Evolutionary conservation across 1,140 invertebrate species (phyloP).

Genomic region (Drosophila fuyamai): DNA sequence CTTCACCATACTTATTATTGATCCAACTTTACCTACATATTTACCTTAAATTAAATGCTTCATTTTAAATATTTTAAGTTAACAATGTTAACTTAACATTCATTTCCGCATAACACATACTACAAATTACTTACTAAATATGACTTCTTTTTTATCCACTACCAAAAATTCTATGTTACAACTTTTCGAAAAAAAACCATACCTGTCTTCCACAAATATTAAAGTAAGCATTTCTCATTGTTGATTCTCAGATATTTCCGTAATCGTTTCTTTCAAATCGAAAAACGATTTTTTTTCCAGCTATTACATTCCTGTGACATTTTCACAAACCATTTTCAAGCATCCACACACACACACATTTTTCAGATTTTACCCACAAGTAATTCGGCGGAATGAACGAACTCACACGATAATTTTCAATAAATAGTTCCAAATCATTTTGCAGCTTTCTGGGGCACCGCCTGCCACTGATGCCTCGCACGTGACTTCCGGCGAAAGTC

Average conservation of each 20-base stretch:
- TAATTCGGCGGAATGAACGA: constrained; percentile 25
- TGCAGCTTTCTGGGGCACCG: constrained; percentile 63
- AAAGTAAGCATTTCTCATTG: constrained; percentile 8
- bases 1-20: no score
- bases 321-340: constrained; percentile 38
- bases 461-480: constrained; percentile 73
- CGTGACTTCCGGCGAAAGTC: constrained; percentile 67
- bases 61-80: no score
- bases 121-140: no score
- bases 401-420: constrained; percentile 76
- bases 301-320: constrained; percentile 59
- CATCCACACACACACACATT: constrained; percentile 9
- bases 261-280: constrained; percentile 21
- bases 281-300: constrained; percentile 40
- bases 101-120: no score
- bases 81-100: no score
- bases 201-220: background rate
- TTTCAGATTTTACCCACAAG: constrained; percentile 21
- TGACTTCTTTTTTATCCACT: no score
- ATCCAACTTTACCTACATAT: no score
- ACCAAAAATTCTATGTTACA: no score
- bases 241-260: background rate
- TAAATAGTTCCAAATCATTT: constrained; percentile 81
- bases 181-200: no score
- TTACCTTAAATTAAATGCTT: no score